A percentile compares a stretch with the other conserved stretches of the same genome.
phyloP scores from a whole-genome alignment of 35 echinoderm and acorn worm genomes.

The Patiria miniata region DNA sequence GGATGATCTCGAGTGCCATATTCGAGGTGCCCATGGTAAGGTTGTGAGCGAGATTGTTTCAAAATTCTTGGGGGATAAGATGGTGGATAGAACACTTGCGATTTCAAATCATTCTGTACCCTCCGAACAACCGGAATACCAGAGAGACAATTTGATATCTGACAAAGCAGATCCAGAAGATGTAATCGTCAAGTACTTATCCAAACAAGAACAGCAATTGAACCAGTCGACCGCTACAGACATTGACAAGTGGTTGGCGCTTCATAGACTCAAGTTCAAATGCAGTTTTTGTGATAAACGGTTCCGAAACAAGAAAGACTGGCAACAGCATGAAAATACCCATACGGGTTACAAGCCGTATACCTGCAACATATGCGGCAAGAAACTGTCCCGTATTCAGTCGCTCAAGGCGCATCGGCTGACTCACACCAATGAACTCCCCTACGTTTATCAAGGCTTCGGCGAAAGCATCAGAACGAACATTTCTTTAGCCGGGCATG shows the following conservation, averaged over 20 bases:
- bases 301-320: not conserved
- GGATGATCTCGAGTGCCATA: not conserved
- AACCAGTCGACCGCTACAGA: not conserved
- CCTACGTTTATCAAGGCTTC: not conserved
- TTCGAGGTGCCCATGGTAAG: not conserved
- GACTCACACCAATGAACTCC: not conserved
- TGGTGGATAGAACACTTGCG: not conserved
- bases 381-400: not conserved
- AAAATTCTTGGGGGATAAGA: constrained; percentile 2
- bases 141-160: not conserved
- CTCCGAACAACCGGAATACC: not conserved
- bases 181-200: not conserved
- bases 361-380: not conserved
- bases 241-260: not conserved
- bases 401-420: not conserved
- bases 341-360: not conserved
- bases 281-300: not conserved
- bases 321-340: not conserved
- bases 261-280: not conserved
- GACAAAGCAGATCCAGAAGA: not conserved
- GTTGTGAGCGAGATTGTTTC: not conserved
- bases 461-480: no score
- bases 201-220: not conserved
- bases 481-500: no score
- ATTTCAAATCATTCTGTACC: not conserved